phyloP scores from a whole-genome alignment of 2,113 vertebrate genomes.

The Dasyprocta punctata region DNA sequence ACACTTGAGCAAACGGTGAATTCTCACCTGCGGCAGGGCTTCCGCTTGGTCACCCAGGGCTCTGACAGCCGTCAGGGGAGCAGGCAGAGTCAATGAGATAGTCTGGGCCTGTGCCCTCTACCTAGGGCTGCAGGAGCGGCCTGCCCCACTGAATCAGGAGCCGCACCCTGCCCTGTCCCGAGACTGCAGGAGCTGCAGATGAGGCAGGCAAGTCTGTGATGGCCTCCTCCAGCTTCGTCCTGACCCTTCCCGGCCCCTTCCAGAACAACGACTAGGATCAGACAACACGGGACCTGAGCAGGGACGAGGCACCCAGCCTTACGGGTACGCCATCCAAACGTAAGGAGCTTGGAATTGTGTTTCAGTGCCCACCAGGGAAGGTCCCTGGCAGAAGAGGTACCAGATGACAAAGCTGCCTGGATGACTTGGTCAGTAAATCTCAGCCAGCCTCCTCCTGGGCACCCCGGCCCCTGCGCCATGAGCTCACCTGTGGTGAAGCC shows the following conservation, averaged over 20 bases:
- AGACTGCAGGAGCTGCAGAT: background rate
- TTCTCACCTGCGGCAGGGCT: background rate
- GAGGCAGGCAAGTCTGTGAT: background rate
- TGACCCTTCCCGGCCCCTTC: too few relatives aligned
- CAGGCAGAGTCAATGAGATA: background rate
- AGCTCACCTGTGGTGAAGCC: background rate
- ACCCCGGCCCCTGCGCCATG: background rate
- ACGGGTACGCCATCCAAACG: background rate
- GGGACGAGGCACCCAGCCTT: background rate
- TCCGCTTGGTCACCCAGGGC: background rate
- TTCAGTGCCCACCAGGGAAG: background rate
- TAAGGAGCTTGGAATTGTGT: background rate
- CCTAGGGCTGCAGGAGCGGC: background rate
- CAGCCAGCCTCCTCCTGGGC: background rate
- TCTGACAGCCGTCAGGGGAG: background rate
- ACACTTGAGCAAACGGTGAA: background rate
- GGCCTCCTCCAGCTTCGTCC: background rate
- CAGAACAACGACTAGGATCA: background rate
- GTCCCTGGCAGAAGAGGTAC: background rate
- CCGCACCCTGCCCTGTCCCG: background rate
- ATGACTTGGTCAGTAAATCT: background rate
- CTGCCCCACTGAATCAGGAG: background rate
- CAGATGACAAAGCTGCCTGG: background rate
- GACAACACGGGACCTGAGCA: background rate
- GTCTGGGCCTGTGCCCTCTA: background rate